Base-by-base conservation (phyloP, 2,113 vertebrate genomes). In the Tragelaphus scriptus region DNA sequence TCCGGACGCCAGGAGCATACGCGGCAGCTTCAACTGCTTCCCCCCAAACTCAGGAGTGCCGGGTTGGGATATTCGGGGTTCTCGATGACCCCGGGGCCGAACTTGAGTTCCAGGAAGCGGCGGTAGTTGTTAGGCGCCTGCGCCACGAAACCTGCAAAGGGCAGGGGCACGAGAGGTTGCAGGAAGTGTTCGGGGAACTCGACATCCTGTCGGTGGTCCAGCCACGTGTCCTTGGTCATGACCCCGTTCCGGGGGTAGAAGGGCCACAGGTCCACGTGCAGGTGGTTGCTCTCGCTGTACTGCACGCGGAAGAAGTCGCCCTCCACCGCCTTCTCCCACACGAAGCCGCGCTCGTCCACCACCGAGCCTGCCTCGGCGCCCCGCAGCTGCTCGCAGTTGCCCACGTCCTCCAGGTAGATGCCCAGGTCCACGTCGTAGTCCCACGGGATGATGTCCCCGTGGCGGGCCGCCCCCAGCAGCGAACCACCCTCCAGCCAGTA, bases 401-500 rank as follows among this genome's bases (percentile, higher is more conserved):
- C 98, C 7, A 99, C 90, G 4, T 99, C 99, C 63, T 99, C 99
- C 92, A 99, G 97, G 98, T 99, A 99, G 95, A 99, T 99, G 17
- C 99, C 99, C 17, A 99, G 96, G 92, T 99, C 99, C 53, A 99
- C 99, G 0, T 99, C 99, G 25, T 99, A 99, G 96, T 99, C 99
- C 99, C 99, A 99, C 0, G 99, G 99, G 97, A 99, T 99, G 97
- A 99, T 99, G 93, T 99, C 99, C 3, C 99, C 99, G 30, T 99
- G 98, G 26, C 99, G 99, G 7, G 98, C 99, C 0, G 99, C 99
- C 0, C 99, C 99, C 10, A 99, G 98, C 28, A 99, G 98, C 0
- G 99, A 99, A 0, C 99, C 99, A 0, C 99, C 99, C 65, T 99
- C 99, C 25, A 99, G 98, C 99, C 99, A 99, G 98, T 99, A 99